phyloP scores from a whole-genome alignment of 2,797 vertebrate genomes.

The Lacerta bilineata region DNA sequence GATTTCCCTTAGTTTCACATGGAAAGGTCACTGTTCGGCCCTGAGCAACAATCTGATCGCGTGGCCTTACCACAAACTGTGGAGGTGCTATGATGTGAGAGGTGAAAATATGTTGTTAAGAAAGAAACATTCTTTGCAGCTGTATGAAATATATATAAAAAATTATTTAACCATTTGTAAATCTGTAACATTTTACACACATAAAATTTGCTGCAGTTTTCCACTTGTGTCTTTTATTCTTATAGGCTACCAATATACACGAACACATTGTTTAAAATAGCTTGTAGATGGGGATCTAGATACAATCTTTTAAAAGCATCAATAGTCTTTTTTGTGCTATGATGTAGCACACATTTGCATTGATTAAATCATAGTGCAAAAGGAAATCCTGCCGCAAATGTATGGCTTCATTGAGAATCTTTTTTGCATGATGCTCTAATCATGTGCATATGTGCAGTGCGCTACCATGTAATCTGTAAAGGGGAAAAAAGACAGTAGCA shows the following conservation, averaged over 20 bases:
- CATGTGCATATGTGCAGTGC: not conserved
- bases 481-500: not conserved
- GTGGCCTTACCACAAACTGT: conserved; percentile 97
- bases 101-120: conserved; percentile 76
- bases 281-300: not conserved
- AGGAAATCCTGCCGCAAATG: not conserved
- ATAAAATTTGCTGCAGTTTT: not conserved
- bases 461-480: not conserved
- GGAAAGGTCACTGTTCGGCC: conserved; percentile 95
- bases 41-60: conserved; percentile 98
- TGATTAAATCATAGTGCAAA: not conserved
- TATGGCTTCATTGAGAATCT: not conserved
- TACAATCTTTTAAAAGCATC: too few species aligned
- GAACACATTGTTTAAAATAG: not conserved
- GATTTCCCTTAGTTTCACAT: conserved; percentile 98
- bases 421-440: not conserved
- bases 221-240: not conserved
- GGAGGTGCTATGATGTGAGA: conserved; percentile 89
- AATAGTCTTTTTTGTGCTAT: not conserved
- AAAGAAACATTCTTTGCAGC: conserved; percentile 62
- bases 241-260: not conserved
- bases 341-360: not conserved
- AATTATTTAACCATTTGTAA: not conserved
- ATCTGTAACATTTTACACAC: not conserved
- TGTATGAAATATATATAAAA: conserved; percentile 60